Conservation (phyloP, 2,113 vertebrate species). For the Labeo catla region DNA sequence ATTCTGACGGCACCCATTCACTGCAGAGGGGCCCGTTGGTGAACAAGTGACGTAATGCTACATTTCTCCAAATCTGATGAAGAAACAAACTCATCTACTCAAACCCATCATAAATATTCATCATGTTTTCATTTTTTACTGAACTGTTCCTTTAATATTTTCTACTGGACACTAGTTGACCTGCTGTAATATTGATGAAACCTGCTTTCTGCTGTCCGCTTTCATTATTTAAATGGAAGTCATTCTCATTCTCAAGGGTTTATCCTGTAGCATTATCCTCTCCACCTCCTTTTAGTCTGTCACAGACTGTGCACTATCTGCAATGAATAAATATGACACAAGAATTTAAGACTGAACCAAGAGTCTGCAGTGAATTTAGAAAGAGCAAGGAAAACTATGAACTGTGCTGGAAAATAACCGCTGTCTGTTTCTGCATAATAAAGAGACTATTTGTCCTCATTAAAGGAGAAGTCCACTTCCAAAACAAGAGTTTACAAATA, state of each 20-base stretch:
- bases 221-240: constrained; percentile 17
- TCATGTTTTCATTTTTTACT: no score
- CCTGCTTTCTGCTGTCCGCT: constrained; percentile 3
- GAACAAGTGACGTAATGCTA: background rate
- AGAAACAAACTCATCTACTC: no score
- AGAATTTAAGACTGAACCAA: background rate
- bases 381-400: background rate
- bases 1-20: background rate
- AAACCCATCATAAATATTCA: no score
- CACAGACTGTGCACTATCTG: background rate
- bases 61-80: no score
- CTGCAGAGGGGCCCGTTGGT: background rate
- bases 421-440: background rate
- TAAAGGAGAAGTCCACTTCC: no score
- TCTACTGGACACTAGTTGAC: background rate
- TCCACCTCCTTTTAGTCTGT: background rate
- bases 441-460: background rate
- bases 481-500: no score
- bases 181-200: constrained; percentile 9
- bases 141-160: background rate
- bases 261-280: constrained; percentile 12
- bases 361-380: background rate
- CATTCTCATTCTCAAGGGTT: constrained; percentile 28
- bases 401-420: background rate
- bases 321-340: background rate